Conservation (phyloP, 2,113 vertebrate genomes). For the Etheostoma cragini region DNA sequence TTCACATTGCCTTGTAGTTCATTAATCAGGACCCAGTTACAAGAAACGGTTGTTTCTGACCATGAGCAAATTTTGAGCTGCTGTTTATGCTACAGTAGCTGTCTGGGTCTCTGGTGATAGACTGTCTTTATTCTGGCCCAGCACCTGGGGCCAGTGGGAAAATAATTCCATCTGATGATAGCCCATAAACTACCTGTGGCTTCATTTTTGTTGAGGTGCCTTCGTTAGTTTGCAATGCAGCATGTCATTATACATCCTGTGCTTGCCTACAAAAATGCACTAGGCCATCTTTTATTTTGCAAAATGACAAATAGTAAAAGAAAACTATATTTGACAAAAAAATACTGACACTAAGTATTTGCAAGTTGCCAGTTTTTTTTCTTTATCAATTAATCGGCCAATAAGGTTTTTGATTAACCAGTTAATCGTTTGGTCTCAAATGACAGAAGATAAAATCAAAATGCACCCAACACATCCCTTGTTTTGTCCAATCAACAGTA, state of each 20-base stretch:
- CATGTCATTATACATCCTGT: conserved; percentile 24
- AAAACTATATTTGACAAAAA: neutral
- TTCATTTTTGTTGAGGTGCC: conserved; percentile 35
- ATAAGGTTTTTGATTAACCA: neutral
- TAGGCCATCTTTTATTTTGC: conserved; percentile 3
- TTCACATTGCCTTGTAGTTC: conserved; percentile 69
- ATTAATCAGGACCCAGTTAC: conserved; percentile 71
- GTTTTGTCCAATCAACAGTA: neutral
- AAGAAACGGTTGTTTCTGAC: conserved; percentile 52
- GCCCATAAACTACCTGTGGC: conserved; percentile 49
- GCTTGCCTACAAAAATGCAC: neutral
- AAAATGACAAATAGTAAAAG: conserved; percentile 8
- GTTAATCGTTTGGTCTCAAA: neutral
- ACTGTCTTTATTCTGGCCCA: conserved; percentile 56
- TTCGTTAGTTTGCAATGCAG: conserved; percentile 55
- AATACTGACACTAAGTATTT: too few species aligned
- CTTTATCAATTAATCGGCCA: neutral
- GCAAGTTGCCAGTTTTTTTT: too few species aligned
- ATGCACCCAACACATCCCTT: neutral
- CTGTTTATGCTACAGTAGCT: conserved; percentile 72
- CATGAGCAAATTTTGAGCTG: conserved; percentile 63
- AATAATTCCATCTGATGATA: conserved; percentile 58
- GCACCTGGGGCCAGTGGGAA: conserved; percentile 62
- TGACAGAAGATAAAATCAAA: neutral
- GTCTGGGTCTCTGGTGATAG: conserved; percentile 63